phyloP scores from a whole-genome alignment of 1,140 invertebrate species.

The Diachasma alloeum region DNA sequence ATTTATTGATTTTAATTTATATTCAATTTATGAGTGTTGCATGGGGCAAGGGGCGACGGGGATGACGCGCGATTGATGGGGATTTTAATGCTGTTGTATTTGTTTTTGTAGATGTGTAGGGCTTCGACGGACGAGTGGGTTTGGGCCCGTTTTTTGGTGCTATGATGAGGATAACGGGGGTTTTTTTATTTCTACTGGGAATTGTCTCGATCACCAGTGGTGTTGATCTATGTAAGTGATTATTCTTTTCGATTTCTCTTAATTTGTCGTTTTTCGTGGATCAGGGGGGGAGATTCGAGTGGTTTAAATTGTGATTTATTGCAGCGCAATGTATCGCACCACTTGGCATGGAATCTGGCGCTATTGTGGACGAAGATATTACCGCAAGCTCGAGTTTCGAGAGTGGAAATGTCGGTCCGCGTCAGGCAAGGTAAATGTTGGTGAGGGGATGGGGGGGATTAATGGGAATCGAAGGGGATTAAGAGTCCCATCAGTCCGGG shows the following conservation, averaged over 20 bases:
- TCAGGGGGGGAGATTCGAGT: neutral
- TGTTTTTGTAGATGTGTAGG: neutral
- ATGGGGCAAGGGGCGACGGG: too few species aligned
- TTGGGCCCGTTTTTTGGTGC: constrained; percentile 10
- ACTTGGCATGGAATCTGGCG: constrained; percentile 78
- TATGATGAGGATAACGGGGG: constrained; percentile 17
- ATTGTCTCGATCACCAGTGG: constrained; percentile 6
- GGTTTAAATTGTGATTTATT: constrained; percentile 32
- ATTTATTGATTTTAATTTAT: neutral
- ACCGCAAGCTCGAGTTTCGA: constrained; percentile 80
- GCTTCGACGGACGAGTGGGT: neutral
- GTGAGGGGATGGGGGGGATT: neutral
- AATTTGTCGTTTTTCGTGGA: neutral
- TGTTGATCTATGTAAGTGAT: constrained; percentile 28
- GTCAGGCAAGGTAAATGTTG: constrained; percentile 70
- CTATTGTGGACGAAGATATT: constrained; percentile 74
- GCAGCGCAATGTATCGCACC: constrained; percentile 72
- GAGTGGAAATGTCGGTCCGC: constrained; percentile 75
- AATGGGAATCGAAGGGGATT: neutral
- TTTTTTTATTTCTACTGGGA: constrained; percentile 16
- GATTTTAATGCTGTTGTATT: neutral
- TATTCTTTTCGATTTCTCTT: neutral
- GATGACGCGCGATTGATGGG: neutral
- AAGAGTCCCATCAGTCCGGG: neutral
- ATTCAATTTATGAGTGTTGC: neutral